Conservation (phyloP, 2,113 vertebrate species). For the Rhinopomastus cyanomelas region DNA sequence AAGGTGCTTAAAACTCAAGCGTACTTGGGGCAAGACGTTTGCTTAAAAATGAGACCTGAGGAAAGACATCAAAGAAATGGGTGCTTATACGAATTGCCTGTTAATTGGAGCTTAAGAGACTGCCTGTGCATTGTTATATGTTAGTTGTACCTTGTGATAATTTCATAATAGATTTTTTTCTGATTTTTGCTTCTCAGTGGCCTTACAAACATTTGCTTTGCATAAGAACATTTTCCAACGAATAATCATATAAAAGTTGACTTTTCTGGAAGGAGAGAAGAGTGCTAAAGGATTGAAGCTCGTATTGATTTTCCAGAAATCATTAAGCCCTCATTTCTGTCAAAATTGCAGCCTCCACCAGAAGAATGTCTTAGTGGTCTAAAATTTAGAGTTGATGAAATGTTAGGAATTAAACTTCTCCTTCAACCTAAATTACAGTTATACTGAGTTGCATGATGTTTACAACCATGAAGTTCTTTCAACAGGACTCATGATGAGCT, state of each 20-base stretch:
- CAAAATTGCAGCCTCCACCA: neutral
- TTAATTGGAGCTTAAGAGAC: neutral
- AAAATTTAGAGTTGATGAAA: neutral
- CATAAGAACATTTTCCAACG: neutral
- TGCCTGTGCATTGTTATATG: neutral
- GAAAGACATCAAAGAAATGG: neutral
- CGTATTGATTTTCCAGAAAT: neutral
- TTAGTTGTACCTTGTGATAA: neutral
- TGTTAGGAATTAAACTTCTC: neutral
- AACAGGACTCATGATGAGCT: slow-evolving; percentile 18
- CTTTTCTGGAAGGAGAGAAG: neutral
- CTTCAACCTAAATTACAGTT: neutral
- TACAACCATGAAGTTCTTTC: slow-evolving; percentile 29
- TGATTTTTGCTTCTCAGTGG: neutral
- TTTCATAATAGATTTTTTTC: neutral
- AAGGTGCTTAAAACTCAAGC: neutral
- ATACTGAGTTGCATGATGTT: slow-evolving; percentile 22
- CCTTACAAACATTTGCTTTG: neutral
- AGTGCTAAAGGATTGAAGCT: neutral
- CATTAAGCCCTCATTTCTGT: neutral
- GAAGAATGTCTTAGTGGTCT: neutral
- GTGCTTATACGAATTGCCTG: neutral
- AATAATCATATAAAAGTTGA: neutral
- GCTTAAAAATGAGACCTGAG: neutral
- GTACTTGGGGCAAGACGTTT: neutral